These are phyloP conservation scores for Halcyon badia DNA, from an alignment of 2,797 vertebrate genomes.

Conservation along the genomic window DNA sequence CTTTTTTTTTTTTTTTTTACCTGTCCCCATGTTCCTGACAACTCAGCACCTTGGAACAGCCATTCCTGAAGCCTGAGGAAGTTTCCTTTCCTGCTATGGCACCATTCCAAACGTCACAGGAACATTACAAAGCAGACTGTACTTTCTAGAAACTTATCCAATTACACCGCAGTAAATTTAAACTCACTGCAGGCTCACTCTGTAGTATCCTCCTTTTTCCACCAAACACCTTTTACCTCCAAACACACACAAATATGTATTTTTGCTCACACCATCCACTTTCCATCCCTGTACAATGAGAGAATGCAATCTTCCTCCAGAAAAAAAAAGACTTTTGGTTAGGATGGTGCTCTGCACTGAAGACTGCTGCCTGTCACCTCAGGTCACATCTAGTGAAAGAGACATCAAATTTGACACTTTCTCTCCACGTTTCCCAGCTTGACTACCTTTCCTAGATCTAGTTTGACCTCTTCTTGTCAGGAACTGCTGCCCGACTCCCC, in stretches of 20 bases:
- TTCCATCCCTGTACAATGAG: background rate
- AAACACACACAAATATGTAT: background rate
- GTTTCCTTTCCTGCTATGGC: background rate
- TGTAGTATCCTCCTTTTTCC: background rate
- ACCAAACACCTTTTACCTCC: accelerated
- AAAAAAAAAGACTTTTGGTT: background rate
- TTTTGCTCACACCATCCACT: background rate
- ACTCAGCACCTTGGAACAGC: background rate
- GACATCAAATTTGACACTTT: background rate
- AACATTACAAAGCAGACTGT: background rate
- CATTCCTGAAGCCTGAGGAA: background rate
- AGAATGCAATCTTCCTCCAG: background rate
- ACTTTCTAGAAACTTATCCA: background rate
- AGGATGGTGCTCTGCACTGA: background rate
- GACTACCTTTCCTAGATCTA: background rate
- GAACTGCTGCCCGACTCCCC: background rate
- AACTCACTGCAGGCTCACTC: background rate
- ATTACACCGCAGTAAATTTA: background rate
- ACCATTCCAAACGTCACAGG: background rate
- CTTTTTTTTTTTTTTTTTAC: background rate
- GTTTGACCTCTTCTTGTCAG: background rate
- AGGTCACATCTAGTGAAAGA: background rate
- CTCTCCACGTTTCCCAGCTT: background rate
- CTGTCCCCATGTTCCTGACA: background rate
- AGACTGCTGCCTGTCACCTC: background rate